phyloP scores from a whole-genome alignment of 2,797 vertebrate species.

The Myotis findleyi region DNA sequence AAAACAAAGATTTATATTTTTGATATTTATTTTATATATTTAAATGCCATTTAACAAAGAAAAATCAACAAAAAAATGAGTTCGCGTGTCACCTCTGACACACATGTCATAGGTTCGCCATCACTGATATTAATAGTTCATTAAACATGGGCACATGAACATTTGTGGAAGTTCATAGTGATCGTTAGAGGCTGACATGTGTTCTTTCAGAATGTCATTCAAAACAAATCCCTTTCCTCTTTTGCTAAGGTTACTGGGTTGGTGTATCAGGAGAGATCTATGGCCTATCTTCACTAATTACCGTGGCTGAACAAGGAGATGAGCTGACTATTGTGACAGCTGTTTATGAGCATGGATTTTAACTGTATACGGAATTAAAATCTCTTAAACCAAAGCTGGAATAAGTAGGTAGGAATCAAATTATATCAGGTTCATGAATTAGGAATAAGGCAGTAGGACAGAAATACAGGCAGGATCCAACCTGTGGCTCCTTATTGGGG shows the following conservation, averaged over 20 bases:
- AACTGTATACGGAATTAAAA: background rate
- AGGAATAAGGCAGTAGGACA: background rate
- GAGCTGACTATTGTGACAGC: background rate
- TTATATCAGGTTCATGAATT: background rate
- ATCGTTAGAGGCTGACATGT: background rate
- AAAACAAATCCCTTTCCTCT: background rate
- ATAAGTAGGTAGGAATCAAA: background rate
- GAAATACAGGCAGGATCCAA: background rate
- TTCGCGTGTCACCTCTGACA: no score
- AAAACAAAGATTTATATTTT: no score
- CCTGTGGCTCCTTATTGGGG: background rate
- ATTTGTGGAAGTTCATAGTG: background rate
- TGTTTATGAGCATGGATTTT: background rate
- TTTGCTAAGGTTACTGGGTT: background rate
- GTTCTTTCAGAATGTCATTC: background rate
- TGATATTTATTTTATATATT: no score
- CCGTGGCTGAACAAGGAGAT: background rate
- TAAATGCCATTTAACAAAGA: no score
- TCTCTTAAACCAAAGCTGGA: slow-evolving; percentile 11
- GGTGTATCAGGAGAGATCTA: background rate
- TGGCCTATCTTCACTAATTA: background rate
- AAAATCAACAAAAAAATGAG: no score
- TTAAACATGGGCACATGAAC: background rate
- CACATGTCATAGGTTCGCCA: no score
- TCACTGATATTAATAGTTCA: background rate